phyloP scores from a whole-genome alignment of 2,888 invertebrate species.

The Andrena marginata region DNA sequence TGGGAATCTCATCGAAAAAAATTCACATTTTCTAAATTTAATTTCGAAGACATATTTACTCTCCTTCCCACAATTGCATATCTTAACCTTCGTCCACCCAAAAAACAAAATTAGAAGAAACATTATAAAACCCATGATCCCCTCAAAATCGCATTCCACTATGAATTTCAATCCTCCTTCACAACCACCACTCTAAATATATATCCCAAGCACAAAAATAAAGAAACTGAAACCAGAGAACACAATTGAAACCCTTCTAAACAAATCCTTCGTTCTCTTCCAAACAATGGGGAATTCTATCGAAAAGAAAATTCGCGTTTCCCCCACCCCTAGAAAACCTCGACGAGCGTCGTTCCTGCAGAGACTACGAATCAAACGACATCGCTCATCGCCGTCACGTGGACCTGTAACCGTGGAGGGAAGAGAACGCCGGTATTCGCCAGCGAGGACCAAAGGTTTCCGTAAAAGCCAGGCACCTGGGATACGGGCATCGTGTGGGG shows the following conservation, averaged over 20 bases:
- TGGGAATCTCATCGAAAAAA: neutral
- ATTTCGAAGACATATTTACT: too few relatives aligned
- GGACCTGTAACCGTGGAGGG: conserved; percentile 26
- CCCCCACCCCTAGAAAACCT: neutral
- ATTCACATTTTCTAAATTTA: neutral
- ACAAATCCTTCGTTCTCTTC: neutral
- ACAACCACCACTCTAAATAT: too few relatives aligned
- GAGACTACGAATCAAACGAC: neutral
- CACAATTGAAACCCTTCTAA: neutral
- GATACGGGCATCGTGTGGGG: conserved; percentile 9
- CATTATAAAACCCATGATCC: too few relatives aligned
- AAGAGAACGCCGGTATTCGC: neutral
- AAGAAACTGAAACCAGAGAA: neutral
- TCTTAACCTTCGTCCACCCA: too few relatives aligned
- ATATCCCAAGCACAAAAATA: neutral
- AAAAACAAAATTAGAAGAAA: too few relatives aligned
- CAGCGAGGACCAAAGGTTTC: conserved; percentile 31
- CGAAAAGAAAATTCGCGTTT: conserved; percentile 2
- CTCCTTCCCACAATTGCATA: too few relatives aligned
- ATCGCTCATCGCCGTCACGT: conserved; percentile 3
- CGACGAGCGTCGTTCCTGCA: neutral
- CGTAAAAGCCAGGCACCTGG: conserved; percentile 30
- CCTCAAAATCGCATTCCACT: too few relatives aligned
- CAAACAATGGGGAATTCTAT: neutral
- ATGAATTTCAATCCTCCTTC: too few relatives aligned